Evolutionary conservation across 1,140 invertebrate genomes (phyloP).

Genomic region (Drosophila arizonae): DNA sequence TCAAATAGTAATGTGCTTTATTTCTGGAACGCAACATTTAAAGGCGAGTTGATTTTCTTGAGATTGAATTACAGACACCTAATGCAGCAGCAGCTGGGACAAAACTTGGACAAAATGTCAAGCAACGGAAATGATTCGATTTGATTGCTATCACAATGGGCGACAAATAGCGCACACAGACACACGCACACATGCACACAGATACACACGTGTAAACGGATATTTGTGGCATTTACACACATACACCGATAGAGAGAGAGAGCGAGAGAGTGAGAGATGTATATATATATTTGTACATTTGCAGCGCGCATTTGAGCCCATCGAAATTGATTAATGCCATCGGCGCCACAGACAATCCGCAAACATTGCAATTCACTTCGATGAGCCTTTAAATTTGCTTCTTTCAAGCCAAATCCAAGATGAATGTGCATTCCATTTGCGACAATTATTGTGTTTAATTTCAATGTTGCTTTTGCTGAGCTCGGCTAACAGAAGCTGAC

Average conservation of each 20-base stretch:
- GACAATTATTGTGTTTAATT: background rate
- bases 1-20: background rate
- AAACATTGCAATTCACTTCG: slow-evolving; percentile 37
- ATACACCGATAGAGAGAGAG: slow-evolving; percentile 8
- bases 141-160: slow-evolving; percentile 73
- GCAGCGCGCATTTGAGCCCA: background rate
- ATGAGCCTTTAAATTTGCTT: slow-evolving; percentile 33
- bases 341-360: slow-evolving; percentile 15
- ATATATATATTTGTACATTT: background rate
- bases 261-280: slow-evolving; percentile 12
- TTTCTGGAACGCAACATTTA: background rate
- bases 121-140: slow-evolving; percentile 72
- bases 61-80: slow-evolving; percentile 60
- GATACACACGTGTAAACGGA: slow-evolving; percentile 22
- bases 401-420: slow-evolving; percentile 1
- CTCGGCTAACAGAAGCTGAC: background rate
- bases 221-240: slow-evolving; percentile 18
- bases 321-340: slow-evolving; percentile 43
- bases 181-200: slow-evolving; percentile 20
- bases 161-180: slow-evolving; percentile 63
- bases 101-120: slow-evolving; percentile 13
- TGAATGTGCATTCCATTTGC: slow-evolving; percentile 4
- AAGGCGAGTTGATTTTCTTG: slow-evolving; percentile 32
- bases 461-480: no score
- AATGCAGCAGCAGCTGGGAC: background rate